These are phyloP conservation scores for Thomomys bottae DNA, from an alignment of 2,113 vertebrate genomes.

Conservation along the genomic window DNA sequence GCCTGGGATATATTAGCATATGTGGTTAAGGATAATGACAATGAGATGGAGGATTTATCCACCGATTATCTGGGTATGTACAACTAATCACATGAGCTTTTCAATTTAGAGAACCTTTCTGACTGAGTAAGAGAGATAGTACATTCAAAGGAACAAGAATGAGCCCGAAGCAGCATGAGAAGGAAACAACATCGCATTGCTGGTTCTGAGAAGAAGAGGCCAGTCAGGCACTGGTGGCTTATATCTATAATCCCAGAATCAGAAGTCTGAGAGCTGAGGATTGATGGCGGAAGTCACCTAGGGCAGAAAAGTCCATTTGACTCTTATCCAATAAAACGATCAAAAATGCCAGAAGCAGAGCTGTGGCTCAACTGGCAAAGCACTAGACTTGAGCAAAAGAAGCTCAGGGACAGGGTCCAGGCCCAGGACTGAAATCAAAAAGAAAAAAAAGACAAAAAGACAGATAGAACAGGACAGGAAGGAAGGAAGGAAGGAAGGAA, in stretches of 20 bases:
- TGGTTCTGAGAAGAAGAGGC: not conserved
- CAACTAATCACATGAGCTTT: not conserved
- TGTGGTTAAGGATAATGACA: not conserved
- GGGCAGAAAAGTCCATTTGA: fast-evolving
- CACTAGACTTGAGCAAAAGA: too few relatives aligned
- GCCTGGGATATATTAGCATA: not conserved
- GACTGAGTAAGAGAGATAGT: not conserved
- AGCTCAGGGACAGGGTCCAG: too few relatives aligned
- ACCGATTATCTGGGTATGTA: not conserved
- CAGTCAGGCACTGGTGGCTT: too few relatives aligned
- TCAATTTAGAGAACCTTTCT: not conserved
- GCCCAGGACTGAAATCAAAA: too few relatives aligned
- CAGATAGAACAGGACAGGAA: too few relatives aligned
- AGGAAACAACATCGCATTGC: not conserved
- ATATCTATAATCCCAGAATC: too few relatives aligned
- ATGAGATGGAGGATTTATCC: not conserved
- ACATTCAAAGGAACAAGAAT: not conserved
- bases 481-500: too few relatives aligned
- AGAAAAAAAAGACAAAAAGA: too few relatives aligned
- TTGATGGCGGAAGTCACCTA: not conserved
- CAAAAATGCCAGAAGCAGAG: too few relatives aligned
- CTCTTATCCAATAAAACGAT: too few relatives aligned
- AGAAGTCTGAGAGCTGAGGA: too few relatives aligned
- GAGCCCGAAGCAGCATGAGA: not conserved
- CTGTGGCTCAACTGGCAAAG: too few relatives aligned